Conservation (phyloP, 2,113 vertebrate genomes). For the Tichodroma muraria region DNA sequence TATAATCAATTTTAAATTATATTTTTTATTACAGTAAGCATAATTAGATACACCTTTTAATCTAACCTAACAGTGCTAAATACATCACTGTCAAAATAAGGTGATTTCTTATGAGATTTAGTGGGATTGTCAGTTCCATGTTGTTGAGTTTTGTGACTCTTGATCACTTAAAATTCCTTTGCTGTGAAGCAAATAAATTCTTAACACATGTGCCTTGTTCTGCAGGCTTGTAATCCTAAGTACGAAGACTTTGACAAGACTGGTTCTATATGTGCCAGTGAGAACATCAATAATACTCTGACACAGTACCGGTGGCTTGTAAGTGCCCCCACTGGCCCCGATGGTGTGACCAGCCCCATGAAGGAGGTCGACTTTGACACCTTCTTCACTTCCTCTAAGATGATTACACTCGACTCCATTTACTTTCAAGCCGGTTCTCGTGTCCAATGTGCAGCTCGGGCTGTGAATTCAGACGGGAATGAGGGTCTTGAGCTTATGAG, state of each 20-base stretch:
- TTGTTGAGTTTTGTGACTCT: neutral
- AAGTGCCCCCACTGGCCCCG: slow-evolving; percentile 82
- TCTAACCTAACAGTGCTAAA: neutral
- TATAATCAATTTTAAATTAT: neutral
- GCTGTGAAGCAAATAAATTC: neutral
- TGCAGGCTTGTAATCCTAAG: slow-evolving; percentile 88
- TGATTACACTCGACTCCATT: slow-evolving; percentile 88
- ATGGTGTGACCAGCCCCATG: slow-evolving; percentile 90
- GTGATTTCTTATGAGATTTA: neutral
- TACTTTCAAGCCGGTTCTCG: slow-evolving; percentile 93
- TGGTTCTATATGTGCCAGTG: slow-evolving; percentile 86
- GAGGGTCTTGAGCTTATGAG: slow-evolving; percentile 90
- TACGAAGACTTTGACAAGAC: slow-evolving; percentile 89
- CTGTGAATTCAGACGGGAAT: slow-evolving; percentile 82
- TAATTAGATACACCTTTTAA: neutral
- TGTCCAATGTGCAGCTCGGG: slow-evolving; percentile 88
- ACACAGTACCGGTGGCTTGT: slow-evolving; percentile 90
- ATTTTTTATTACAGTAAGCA: neutral
- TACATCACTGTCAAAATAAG: neutral
- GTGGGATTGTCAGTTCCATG: neutral
- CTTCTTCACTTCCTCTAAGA: slow-evolving; percentile 94
- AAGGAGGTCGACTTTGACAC: slow-evolving; percentile 91
- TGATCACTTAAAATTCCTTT: neutral
- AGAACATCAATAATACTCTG: slow-evolving; percentile 88
- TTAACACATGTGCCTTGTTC: neutral